phyloP scores from a whole-genome alignment of 2,113 vertebrate species.

The Takifugu bimaculatus region DNA sequence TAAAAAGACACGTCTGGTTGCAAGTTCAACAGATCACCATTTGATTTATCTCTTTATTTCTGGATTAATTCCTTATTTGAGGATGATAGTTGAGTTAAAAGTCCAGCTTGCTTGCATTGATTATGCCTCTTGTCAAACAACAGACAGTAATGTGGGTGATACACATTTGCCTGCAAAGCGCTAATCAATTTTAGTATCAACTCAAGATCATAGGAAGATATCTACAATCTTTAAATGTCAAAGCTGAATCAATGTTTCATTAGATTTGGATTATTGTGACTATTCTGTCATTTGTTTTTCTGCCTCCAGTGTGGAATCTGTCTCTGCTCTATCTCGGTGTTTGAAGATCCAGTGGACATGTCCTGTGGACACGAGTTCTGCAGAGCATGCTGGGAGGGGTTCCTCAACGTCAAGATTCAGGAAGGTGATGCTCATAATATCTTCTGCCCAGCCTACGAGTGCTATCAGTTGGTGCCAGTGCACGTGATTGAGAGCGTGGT shows the following conservation, averaged over 20 bases:
- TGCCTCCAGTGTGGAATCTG: conserved; percentile 66
- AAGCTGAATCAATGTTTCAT: background rate
- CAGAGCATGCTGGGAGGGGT: conserved; percentile 70
- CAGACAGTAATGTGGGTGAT: too few species aligned
- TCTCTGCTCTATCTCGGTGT: conserved; percentile 69
- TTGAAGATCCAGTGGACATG: conserved; percentile 71
- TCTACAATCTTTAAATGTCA: too few species aligned
- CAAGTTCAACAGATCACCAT: too few species aligned
- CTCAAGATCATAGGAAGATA: too few species aligned
- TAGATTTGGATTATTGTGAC: background rate
- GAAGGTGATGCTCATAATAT: conserved; percentile 71
- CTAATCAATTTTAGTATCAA: too few species aligned
- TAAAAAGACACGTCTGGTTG: too few species aligned
- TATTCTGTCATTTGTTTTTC: background rate
- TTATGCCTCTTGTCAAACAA: too few species aligned
- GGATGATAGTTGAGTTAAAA: too few species aligned
- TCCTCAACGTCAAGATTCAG: conserved; percentile 70
- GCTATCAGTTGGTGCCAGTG: conserved; percentile 70
- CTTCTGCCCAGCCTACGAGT: conserved; percentile 69
- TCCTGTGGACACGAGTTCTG: conserved; percentile 72
- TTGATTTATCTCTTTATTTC: too few species aligned
- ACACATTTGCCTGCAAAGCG: too few species aligned
- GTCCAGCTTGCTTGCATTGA: too few species aligned
- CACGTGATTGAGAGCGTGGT: conserved; percentile 71
- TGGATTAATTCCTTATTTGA: too few species aligned